Evolutionary conservation across 2,797 vertebrate species (phyloP), one percentile per base, ranked within the genome.

Genomic region (Remorina albescens): DNA sequence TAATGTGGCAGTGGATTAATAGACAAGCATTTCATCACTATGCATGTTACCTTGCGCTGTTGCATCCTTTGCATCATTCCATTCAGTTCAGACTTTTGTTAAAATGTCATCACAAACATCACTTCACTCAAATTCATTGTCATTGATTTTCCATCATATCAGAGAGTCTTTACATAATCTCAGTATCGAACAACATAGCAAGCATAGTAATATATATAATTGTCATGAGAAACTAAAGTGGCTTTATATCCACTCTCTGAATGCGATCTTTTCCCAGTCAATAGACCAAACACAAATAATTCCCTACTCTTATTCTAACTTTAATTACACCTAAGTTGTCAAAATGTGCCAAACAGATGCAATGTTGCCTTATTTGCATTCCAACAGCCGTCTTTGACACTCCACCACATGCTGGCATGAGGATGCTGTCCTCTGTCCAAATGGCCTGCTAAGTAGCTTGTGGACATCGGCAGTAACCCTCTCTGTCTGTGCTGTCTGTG

Each of bases 361-460:
- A 36, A 37, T 8, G 54, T 69, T 56, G 69, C 77, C 86, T 89
- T 76, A 83, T 91, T 89, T 88, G 82, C 84, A 89, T 88, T 82
- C 72, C 25, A 28, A 76, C 73, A 74, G 74, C 63, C 84, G 61
- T 76, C 78, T 80, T 68, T 83, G 90, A 89, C 66, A 63, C 88
- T 84, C 73, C 39, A 66, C 84, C 74, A 88, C 79, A 79, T 50
- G 84, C 85, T 86, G 87, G 80, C 67, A 72, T 21, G 41, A 75
- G 84, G 71, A 67, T 10, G 19, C 71, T 42, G 79, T 82, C 83
- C 83, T 83, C 71, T 63, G 67, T 84, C 73, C 74, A 90, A 81
- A 87, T 78, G 64, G 75, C 80, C 86, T 84, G 66, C 75, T 84
- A 88, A 90, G 86, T 81, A 90, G 84, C 87, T 89, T 71, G 55